Base-by-base conservation (phyloP, 2,113 vertebrate genomes). In the Anseranas semipalmata region DNA sequence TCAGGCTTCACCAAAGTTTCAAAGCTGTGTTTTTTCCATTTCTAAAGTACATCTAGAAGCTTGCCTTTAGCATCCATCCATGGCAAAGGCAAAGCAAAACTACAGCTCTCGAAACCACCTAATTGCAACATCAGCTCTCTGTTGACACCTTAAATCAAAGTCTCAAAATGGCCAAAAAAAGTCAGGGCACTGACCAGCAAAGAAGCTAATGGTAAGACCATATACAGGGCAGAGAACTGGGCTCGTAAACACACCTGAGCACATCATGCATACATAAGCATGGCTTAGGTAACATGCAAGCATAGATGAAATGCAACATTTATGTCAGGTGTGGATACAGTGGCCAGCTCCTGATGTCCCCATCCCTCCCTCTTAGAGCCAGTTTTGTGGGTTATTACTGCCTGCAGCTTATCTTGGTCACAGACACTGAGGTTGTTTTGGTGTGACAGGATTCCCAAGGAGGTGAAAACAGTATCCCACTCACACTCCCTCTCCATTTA, bases 221-320 rank as follows among this genome's bases (percentile, higher is more conserved):
- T 1, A 9, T n/a, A 28, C 32, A 83, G 17, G 32, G 4, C n/a
- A 27, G 15, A 21, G 41, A 45, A 8, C 12, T 50, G 41, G 46
- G 14, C 70, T 91, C 63, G 67, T 35, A 80, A 65, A 52, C 22
- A 30, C 8, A 52, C 22, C 25, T 37, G 5, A 60, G 30, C 45
- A 60, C 2, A 3, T 27, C 35, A 55, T 7, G 18, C 17, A 48
- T 4, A 24, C 0, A 0, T 45, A 35, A 83, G 28, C 4, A n/a
- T 25, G 88, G 10, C 16, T 56, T 22, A 28, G 7, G 15, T 37
- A 75, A 59, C 14, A 12, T 0, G 8, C 3, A 78, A 90, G n/a
- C 55, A 46, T 7, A 75, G 10, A n/a, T 21, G 16, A 75, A 81
- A 71, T 4, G 15, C 5, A 48, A 22, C 25, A 12, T 55, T 81